Conservation (phyloP, 2,797 vertebrate species). For the Microctenopoma stevenorrisi region DNA sequence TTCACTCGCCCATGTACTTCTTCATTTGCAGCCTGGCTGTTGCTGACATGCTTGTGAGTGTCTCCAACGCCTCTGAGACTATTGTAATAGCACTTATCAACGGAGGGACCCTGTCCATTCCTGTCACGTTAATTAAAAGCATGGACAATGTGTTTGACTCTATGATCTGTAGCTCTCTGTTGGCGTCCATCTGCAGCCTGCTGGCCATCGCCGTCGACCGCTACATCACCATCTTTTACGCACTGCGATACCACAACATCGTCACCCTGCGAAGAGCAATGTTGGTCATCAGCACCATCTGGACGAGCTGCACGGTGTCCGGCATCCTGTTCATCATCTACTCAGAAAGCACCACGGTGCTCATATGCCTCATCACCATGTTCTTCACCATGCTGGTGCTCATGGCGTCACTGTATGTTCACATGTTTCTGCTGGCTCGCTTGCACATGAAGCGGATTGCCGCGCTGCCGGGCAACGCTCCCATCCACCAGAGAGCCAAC, state of each 20-base stretch:
- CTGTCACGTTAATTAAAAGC: slow-evolving; percentile 85
- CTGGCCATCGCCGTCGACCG: slow-evolving; percentile 95
- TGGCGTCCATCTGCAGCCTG: slow-evolving; percentile 95
- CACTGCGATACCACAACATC: slow-evolving; percentile 95
- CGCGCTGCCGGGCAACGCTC: slow-evolving; percentile 86
- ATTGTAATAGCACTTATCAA: slow-evolving; percentile 92
- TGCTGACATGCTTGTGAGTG: slow-evolving; percentile 95
- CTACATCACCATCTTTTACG: slow-evolving; percentile 97
- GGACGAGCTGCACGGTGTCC: slow-evolving; percentile 88
- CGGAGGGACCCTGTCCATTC: slow-evolving; percentile 81
- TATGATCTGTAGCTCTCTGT: slow-evolving; percentile 94
- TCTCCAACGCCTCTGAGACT: slow-evolving; percentile 94
- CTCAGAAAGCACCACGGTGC: slow-evolving; percentile 91
- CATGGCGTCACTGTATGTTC: slow-evolving; percentile 95
- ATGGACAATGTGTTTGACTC: slow-evolving; percentile 97
- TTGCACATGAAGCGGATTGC: slow-evolving; percentile 94
- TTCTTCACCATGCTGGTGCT: slow-evolving; percentile 97
- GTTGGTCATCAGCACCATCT: slow-evolving; percentile 88
- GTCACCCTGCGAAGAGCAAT: slow-evolving; percentile 88
- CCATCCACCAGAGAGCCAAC: slow-evolving; percentile 90
- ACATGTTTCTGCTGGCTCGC: slow-evolving; percentile 96
- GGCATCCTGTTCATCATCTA: slow-evolving; percentile 94
- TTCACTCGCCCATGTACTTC: slow-evolving; percentile 97
- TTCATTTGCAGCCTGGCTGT: slow-evolving; percentile 96
- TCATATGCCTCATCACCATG: slow-evolving; percentile 94